phyloP scores from a whole-genome alignment of 1,140 invertebrate genomes.

The Sinonovacula constricta region DNA sequence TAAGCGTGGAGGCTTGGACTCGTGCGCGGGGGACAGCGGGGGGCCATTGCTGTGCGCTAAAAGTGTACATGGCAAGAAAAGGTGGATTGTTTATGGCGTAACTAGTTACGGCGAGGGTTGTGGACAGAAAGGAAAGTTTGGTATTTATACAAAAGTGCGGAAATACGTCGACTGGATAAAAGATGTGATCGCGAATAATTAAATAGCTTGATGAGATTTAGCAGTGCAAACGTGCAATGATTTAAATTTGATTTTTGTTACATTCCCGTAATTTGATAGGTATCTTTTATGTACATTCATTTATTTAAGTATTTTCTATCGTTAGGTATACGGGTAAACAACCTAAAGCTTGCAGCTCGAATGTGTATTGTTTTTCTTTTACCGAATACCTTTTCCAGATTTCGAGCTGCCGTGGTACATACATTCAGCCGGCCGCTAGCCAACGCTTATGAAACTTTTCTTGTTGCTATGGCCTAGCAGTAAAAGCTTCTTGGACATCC shows the following conservation, averaged over 20 bases:
- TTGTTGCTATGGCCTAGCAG: too few species aligned
- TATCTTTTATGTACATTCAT: too few species aligned
- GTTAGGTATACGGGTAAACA: too few species aligned
- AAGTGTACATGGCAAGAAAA: constrained; percentile 72
- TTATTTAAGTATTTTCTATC: too few species aligned
- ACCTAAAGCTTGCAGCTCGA: too few species aligned
- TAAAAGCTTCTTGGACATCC: too few species aligned
- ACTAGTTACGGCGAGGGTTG: constrained; percentile 97
- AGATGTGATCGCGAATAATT: constrained; percentile 1
- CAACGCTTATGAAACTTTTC: too few species aligned
- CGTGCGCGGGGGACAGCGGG: constrained; percentile 84
- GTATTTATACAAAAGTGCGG: constrained; percentile 92
- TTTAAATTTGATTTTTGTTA: background rate
- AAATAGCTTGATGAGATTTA: background rate
- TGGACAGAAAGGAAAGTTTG: constrained; percentile 92
- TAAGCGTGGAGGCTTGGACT: constrained; percentile 80
- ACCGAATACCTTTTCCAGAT: too few species aligned
- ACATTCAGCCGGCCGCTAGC: too few species aligned
- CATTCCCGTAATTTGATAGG: too few species aligned
- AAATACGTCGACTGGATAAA: constrained; percentile 93
- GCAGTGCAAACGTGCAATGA: background rate
- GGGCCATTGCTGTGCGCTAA: constrained; percentile 85
- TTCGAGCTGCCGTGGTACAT: too few species aligned
- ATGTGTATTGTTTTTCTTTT: too few species aligned
- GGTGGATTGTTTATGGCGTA: constrained; percentile 91